A percentile compares a stretch with the other conserved stretches of the same genome.
Conservation (phyloP, 2,797 vertebrate species). For the Manis crassicaudata region DNA sequence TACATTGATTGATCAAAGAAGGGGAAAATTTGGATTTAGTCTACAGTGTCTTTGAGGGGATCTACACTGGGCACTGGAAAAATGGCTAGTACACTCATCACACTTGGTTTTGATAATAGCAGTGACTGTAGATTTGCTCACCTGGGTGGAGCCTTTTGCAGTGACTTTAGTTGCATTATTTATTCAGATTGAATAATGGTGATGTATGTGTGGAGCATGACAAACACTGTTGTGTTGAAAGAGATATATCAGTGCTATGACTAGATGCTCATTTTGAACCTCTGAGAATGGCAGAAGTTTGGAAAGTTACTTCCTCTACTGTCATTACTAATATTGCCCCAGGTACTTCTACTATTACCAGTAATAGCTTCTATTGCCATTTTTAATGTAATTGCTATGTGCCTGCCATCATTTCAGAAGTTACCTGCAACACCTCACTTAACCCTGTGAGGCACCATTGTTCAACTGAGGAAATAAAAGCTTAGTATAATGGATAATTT, state of each 20-base stretch:
- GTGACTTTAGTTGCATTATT: background rate
- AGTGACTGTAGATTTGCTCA: background rate
- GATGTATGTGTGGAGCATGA: background rate
- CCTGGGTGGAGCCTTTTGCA: background rate
- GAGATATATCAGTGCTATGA: background rate
- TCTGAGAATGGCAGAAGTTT: background rate
- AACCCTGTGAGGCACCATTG: background rate
- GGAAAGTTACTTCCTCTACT: background rate
- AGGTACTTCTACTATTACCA: background rate
- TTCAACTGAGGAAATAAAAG: background rate
- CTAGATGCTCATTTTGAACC: background rate
- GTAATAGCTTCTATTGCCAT: background rate
- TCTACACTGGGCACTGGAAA: background rate
- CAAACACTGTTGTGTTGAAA: background rate
- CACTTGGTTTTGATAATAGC: background rate
- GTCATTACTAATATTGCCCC: background rate
- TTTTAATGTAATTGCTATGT: background rate
- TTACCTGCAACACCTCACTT: background rate
- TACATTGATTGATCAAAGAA: background rate
- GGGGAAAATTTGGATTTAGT: background rate
- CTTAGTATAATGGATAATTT: background rate
- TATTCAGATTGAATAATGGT: background rate
- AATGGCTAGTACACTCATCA: background rate
- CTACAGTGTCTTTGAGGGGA: background rate
- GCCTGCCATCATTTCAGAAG: background rate